Base-by-base conservation (phyloP, 1,140 invertebrate genomes). In the Papilio xuthus region DNA sequence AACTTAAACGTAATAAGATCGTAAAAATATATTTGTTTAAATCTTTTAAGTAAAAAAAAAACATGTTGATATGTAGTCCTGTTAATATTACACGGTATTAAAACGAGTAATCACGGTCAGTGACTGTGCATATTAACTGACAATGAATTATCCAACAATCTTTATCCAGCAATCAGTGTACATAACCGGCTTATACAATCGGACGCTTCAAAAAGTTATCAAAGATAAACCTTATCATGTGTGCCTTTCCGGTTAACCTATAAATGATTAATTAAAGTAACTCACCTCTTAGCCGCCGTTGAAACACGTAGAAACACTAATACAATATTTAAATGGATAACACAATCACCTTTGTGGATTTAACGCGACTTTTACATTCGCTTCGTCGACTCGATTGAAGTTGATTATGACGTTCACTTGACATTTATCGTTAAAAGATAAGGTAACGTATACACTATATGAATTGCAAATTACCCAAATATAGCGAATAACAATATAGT, bases 101-200 rank as follows among this genome's bases (percentile, higher is more conserved):
- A 20, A 10, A 50, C 50, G 47, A 26, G 18, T 63, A 15, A 63
- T 28, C 18, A 53, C 73, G 73, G 53, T 76, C 73, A 76, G 53
- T 60, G 53, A 76, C 73, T 76, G 20, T 76, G 73, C 73, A 60
- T 63, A 76, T 60, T 8, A 76, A 76, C 73, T 60, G 73, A 76
- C 73, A 60, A 76, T 63, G 73, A 18, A 76, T 76, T 60, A 76
- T 76, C 18, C 50, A n/a, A n/a, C 50, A 53, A 53, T 53, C 73
- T 60, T 60, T 76, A 76, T 56, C 53, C 73, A 41, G 53, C 73
- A 76, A 76, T 76, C 44, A 74, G 26, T 60, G 50, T 13, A 76
- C 73, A 75, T n/a, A 60, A 32, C 73, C 73, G 73, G 73, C 50
- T 76, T 76, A 76, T 41, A 76, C 73, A 76, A 76, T 76, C 73